Evolutionary conservation across 2,888 invertebrate genomes (phyloP), one percentile per base, ranked within the genome.

Genomic region (Scrobipalpa costella): DNA sequence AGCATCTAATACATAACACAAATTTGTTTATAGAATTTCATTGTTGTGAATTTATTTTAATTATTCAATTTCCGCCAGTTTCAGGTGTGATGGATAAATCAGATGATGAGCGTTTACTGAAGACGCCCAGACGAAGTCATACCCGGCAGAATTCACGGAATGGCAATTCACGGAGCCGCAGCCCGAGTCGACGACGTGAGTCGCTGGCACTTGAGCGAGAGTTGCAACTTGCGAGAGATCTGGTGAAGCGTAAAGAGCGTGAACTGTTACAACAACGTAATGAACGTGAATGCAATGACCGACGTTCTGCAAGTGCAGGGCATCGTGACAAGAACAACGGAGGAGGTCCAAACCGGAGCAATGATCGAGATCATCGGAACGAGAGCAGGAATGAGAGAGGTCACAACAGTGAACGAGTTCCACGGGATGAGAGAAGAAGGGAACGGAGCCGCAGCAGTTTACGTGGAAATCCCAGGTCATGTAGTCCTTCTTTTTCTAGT

Each of bases 161-260:
- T 9, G 21, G 50, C 50, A 50, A 21, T 21, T 2, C 1, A 50
- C 50, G 21, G 1, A 50, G 50, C 17, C 50, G 50, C 21, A 50
- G 50, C 13, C 50, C 17, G 9, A 50, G 50, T 21, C n/a, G n/a
- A n/a, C 50, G 21, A 8, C 50, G 17, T 21, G 50, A 50, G 2
- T 7, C 50, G 7, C 8, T 17, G 3, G 57, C 21, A n/a, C 13
- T 13, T 34, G 34, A 33, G 5, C 57, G 34, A 34, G 34, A 57
- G n/a, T 34, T 57, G 33, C 57, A 57, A 57, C 57, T 21, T 15
- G 57, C 33, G 2, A 57, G 57, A n/a, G 57, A 57, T 7, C n/a
- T 33, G 15, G 34, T 57, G n/a, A 7, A 15, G 7, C 3, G 34
- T 2, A 33, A 34, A 13, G 57, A 57, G 15, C 11, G 9, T n/a